A percentile compares a stretch with the other conserved stretches of the same genome.
Conservation (phyloP, 2,888 invertebrate species). For the Listrodromus nycthemerus region DNA sequence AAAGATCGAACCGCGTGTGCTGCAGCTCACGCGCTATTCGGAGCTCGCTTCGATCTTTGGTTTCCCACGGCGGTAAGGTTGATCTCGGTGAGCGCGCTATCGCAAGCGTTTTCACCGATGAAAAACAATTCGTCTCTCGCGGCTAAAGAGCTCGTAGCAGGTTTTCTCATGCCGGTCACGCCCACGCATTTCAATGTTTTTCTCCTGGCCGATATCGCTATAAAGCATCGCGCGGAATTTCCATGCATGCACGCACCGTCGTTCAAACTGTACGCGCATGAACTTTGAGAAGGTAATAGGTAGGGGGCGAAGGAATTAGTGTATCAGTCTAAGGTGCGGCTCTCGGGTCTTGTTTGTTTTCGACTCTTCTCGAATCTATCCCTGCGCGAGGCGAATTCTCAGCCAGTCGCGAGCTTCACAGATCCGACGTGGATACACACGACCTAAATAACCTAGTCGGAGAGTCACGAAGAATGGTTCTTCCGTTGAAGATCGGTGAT, state of each 20-base stretch:
- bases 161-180: conserved; percentile 62
- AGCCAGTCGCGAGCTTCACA: neutral
- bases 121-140: conserved; percentile 64
- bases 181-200: conserved; percentile 59
- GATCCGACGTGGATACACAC: neutral
- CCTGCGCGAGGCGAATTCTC: neutral
- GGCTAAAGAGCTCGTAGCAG: conserved; percentile 52
- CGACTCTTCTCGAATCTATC: conserved; percentile 2
- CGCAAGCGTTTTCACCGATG: conserved; percentile 18
- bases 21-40: conserved; percentile 55
- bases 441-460: neutral
- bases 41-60: conserved; percentile 66
- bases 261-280: conserved; percentile 47
- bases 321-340: conserved; percentile 4
- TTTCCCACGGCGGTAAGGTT: conserved; percentile 61
- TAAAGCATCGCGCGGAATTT: conserved; percentile 50
- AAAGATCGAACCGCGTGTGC: conserved; percentile 52
- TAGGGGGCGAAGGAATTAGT: neutral
- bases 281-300: conserved; percentile 33
- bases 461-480: neutral
- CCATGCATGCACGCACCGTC: conserved; percentile 47
- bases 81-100: conserved; percentile 22
- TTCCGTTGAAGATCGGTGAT: neutral
- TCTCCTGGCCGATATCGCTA: conserved; percentile 15
- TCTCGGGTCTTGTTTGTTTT: conserved; percentile 18